A percentile compares a stretch with the other conserved stretches of the same genome.
Evolutionary conservation across 2,888 invertebrate species (phyloP).

Genomic region (Meghimatium bilineatum): DNA sequence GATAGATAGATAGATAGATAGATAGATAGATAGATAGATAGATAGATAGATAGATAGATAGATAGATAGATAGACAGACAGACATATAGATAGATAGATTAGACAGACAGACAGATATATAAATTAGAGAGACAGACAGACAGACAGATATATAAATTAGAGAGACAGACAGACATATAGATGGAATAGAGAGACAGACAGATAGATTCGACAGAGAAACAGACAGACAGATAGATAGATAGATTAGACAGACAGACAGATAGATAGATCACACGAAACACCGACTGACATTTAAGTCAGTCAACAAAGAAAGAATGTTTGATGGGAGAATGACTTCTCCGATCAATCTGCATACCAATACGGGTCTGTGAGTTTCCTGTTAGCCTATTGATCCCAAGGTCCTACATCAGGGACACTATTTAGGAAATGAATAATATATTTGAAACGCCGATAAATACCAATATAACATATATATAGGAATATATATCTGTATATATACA

Average conservation of each 20-base stretch:
- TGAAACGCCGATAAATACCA: not conserved
- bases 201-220: not conserved
- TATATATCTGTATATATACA: not conserved
- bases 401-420: no score
- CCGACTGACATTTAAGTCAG: no score
- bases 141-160: conserved; percentile 39
- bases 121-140: conserved; percentile 43
- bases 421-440: no score
- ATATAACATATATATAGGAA: not conserved
- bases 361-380: no score
- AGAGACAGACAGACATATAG: conserved; percentile 8
- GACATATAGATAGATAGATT: conserved; percentile 34
- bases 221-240: no score
- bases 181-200: conserved; percentile 9
- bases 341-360: no score
- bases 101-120: conserved; percentile 29
- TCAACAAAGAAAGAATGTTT: no score
- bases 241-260: no score
- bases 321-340: no score
- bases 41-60: conserved; percentile 20
- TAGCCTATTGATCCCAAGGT: no score
- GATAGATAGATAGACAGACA: conserved; percentile 13
- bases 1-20: conserved; percentile 22
- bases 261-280: no score
- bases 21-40: conserved; percentile 24